A percentile compares a stretch with the other conserved stretches of the same genome.
These are phyloP conservation scores for Seriola dumerili DNA, from an alignment of 2,113 vertebrate genomes.

Conservation along the genomic window DNA sequence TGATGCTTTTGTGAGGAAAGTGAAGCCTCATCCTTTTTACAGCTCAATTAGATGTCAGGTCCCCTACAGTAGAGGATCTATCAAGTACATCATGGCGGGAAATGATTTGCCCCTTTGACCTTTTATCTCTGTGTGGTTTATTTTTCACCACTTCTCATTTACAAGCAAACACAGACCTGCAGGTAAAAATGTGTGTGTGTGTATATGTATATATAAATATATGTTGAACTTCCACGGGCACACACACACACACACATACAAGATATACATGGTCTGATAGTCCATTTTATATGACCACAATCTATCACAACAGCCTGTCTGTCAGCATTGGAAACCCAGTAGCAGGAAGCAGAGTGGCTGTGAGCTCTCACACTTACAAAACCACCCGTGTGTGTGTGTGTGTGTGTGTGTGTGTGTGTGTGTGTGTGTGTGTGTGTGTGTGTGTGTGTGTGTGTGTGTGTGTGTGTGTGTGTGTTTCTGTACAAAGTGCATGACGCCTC, in stretches of 20 bases:
- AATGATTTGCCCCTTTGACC: constrained; percentile 16
- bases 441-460: constrained; percentile 27
- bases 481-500: constrained; percentile 72
- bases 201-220: neutral
- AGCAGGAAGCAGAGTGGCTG: constrained; percentile 76
- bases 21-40: neutral
- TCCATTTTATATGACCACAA: constrained; percentile 1
- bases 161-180: neutral
- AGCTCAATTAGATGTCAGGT: constrained; percentile 1
- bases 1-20: neutral
- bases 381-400: constrained; percentile 46
- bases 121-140: neutral
- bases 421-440: constrained; percentile 16
- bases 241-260: neutral
- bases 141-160: neutral
- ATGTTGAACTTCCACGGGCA: neutral
- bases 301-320: constrained; percentile 53
- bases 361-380: constrained; percentile 72
- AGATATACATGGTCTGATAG: neutral
- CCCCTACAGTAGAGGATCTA: neutral
- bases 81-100: neutral
- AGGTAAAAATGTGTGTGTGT: neutral
- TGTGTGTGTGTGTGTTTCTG: constrained; percentile 19
- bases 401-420: neutral
- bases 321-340: constrained; percentile 42